A percentile compares a stretch with the other conserved stretches of the same genome.
Conservation (phyloP, 2,888 invertebrate genomes). For the Clepsis dumicolana region DNA sequence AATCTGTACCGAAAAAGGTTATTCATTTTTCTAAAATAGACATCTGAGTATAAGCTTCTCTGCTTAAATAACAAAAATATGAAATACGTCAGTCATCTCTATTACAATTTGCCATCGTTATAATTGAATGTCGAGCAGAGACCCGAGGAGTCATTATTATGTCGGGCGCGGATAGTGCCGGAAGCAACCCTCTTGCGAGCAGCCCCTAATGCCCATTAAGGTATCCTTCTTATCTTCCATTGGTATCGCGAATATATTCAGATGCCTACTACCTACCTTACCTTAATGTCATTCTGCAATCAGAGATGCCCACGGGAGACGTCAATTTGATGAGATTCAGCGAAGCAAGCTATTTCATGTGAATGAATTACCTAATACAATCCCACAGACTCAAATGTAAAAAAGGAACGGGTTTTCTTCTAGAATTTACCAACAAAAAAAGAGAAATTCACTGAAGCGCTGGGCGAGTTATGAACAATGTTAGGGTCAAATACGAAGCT, state of each 20-base stretch:
- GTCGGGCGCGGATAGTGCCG: slow-evolving; percentile 11
- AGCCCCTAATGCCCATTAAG: slow-evolving; percentile 29
- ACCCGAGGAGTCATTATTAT: slow-evolving; percentile 22
- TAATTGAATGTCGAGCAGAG: neutral
- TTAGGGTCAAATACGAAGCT: neutral
- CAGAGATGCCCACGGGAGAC: slow-evolving; percentile 1
- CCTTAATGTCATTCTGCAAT: slow-evolving; percentile 19
- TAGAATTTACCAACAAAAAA: neutral
- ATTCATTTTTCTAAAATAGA: no score
- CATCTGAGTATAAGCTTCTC: no score
- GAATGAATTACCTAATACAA: neutral
- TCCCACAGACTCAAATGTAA: neutral
- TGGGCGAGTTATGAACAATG: neutral
- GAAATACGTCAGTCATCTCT: no score
- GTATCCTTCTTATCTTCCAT: slow-evolving; percentile 31
- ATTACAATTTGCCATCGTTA: slow-evolving; percentile 2
- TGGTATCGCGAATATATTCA: slow-evolving; percentile 30
- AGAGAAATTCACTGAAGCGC: neutral
- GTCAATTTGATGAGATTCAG: neutral
- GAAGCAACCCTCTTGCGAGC: slow-evolving; percentile 21
- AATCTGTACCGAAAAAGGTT: no score
- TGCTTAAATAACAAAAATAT: no score
- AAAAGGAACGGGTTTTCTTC: neutral
- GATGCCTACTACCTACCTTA: slow-evolving; percentile 15
- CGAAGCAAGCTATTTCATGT: neutral